phyloP scores from a whole-genome alignment of 2,113 vertebrate species.

The Ciconia boyciana region DNA sequence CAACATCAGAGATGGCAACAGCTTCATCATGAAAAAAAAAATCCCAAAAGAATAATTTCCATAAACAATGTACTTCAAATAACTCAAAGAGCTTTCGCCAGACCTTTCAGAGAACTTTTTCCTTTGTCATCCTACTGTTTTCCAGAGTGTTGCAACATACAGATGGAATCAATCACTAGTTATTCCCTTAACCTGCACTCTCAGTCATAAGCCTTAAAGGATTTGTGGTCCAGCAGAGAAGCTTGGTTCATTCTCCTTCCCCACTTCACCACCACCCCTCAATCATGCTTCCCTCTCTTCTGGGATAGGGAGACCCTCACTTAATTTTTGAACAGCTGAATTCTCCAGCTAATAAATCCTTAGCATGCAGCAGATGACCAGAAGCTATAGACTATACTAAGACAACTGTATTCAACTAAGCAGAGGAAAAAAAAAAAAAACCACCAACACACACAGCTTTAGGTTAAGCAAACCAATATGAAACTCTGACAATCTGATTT shows the following conservation, averaged over 20 bases:
- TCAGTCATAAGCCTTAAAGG: neutral
- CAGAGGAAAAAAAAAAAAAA: neutral
- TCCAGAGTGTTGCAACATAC: neutral
- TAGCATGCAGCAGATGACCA: neutral
- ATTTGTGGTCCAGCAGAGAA: neutral
- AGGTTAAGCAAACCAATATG: neutral
- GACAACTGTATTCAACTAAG: neutral
- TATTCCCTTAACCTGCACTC: neutral
- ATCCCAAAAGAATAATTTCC: neutral
- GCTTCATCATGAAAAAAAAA: neutral
- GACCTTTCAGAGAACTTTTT: neutral
- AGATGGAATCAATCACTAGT: neutral
- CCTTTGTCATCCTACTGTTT: neutral
- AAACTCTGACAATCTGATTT: neutral
- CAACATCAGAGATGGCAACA: neutral
- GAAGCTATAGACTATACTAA: neutral
- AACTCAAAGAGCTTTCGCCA: neutral
- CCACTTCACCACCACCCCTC: neutral
- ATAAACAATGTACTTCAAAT: neutral
- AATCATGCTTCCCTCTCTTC: neutral
- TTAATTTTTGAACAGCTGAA: neutral
- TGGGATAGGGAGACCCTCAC: neutral
- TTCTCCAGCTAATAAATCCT: neutral
- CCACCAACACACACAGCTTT: neutral
- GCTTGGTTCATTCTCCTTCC: neutral